Conservation (phyloP, 2,888 invertebrate species). For the Auanema freiburgensis region DNA sequence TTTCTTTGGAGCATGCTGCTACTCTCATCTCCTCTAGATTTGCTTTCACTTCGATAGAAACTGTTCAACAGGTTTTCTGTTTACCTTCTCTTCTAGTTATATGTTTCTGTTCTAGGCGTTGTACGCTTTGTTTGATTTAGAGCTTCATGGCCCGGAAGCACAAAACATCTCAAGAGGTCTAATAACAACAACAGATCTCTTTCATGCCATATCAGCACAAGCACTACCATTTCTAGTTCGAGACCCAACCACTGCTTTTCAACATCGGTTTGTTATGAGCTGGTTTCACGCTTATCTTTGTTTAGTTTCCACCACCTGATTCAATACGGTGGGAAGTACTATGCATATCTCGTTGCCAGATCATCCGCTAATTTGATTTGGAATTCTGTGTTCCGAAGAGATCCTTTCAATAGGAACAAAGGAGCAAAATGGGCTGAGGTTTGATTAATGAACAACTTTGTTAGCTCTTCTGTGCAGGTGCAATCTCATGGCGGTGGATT, state of each 20-base stretch:
- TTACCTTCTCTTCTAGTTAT: not conserved
- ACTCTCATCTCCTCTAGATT: slow-evolving; percentile 83
- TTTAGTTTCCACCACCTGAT: slow-evolving; percentile 87
- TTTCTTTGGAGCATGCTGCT: slow-evolving; percentile 79
- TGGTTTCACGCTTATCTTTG: not conserved
- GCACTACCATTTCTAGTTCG: slow-evolving; percentile 52
- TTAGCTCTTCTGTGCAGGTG: slow-evolving; percentile 37
- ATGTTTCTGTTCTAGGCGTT: slow-evolving; percentile 67
- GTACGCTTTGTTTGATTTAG: slow-evolving; percentile 62
- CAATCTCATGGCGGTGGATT: slow-evolving; percentile 61
- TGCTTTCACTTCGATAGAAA: slow-evolving; percentile 72
- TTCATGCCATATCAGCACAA: slow-evolving; percentile 35
- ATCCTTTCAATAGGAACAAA: slow-evolving; percentile 48
- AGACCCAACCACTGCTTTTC: slow-evolving; percentile 46
- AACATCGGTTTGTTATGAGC: slow-evolving; percentile 47
- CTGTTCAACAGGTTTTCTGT: slow-evolving; percentile 45
- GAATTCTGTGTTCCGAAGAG: slow-evolving; percentile 46
- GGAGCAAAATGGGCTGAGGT: slow-evolving; percentile 60
- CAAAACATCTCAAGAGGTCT: slow-evolving; percentile 32
- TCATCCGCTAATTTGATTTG: slow-evolving; percentile 58
- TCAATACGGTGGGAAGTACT: slow-evolving; percentile 98
- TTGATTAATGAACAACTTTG: no score
- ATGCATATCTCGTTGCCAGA: slow-evolving; percentile 87
- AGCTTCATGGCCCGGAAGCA: slow-evolving; percentile 51
- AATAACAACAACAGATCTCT: slow-evolving; percentile 48